phyloP scores from a whole-genome alignment of 2,888 invertebrate species.

The Philopedon plagiatum region DNA sequence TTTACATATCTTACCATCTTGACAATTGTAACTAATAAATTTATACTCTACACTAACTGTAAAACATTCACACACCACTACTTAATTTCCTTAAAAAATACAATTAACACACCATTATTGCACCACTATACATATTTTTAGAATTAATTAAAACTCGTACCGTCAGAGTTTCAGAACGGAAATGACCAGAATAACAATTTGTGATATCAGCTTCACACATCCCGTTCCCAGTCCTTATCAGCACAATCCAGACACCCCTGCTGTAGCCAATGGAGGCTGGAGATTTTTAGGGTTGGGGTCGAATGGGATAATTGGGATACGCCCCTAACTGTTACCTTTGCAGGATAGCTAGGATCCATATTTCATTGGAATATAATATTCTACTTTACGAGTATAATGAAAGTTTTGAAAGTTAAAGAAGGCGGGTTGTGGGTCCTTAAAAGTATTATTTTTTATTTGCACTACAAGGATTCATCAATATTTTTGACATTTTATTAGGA shows the following conservation, averaged over 20 bases:
- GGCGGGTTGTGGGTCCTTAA: too few relatives aligned
- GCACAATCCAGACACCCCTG: constrained; percentile 57
- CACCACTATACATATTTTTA: background rate
- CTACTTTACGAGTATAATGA: too few relatives aligned
- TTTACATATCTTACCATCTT: too few relatives aligned
- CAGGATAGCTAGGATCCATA: constrained; percentile 25
- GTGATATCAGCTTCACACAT: constrained; percentile 59
- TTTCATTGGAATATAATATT: constrained; percentile 26
- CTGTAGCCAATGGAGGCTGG: constrained; percentile 53
- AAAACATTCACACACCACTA: background rate
- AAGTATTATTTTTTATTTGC: too few relatives aligned
- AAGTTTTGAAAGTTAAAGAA: too few relatives aligned
- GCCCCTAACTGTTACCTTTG: constrained; percentile 44
- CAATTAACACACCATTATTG: background rate
- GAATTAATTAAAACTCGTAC: constrained; percentile 20
- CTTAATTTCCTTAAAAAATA: background rate
- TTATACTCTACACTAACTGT: too few relatives aligned
- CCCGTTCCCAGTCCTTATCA: constrained; percentile 59
- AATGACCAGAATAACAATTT: constrained; percentile 58
- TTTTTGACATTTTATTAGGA: too few relatives aligned
- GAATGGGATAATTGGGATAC: constrained; percentile 40
- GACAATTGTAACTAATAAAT: too few relatives aligned
- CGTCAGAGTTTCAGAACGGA: constrained; percentile 46
- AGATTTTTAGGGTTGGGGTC: constrained; percentile 35
- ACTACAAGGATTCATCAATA: too few relatives aligned